These are phyloP conservation scores for Morpho achilles DNA, from an alignment of 2,888 invertebrate genomes.

Conservation along the genomic window DNA sequence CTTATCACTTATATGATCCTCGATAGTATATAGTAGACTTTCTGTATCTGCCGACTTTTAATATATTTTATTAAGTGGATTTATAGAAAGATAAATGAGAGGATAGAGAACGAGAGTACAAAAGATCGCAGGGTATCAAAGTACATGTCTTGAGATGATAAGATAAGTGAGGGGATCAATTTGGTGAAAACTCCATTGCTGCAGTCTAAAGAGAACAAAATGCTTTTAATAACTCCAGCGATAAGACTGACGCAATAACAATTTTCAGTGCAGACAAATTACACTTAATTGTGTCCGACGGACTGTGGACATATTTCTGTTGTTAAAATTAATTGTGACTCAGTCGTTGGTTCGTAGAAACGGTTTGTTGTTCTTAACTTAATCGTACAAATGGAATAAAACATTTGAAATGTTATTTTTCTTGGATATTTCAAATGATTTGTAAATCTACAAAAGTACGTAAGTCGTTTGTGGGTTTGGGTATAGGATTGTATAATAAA, in stretches of 20 bases:
- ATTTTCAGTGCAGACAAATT: constrained; percentile 12
- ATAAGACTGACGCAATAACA: constrained; percentile 4
- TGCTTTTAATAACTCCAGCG: constrained; percentile 2
- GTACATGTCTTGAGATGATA: no score
- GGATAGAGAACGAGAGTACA: no score
- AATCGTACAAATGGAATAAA: not conserved
- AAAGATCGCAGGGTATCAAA: no score
- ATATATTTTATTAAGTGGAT: no score
- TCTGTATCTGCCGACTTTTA: no score
- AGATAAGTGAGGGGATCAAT: no score
- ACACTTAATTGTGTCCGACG: constrained; percentile 17
- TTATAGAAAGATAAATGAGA: no score
- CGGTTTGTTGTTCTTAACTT: constrained; percentile 2
- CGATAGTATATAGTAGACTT: no score
- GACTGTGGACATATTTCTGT: constrained; percentile 9
- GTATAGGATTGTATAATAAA: no score
- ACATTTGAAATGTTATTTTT: constrained; percentile 2
- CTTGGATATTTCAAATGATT: constrained; percentile 1
- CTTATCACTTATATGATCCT: no score
- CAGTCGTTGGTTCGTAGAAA: constrained; percentile 9
- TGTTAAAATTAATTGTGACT: constrained; percentile 19
- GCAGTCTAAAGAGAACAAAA: not conserved
- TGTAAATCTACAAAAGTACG: not conserved
- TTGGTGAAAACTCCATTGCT: no score
- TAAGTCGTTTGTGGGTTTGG: no score